Percentiles rank a stretch among this genome's conserved stretches.
These are phyloP conservation scores for Cinclus cinclus DNA, from an alignment of 2,113 vertebrate species.

Conservation along the genomic window DNA sequence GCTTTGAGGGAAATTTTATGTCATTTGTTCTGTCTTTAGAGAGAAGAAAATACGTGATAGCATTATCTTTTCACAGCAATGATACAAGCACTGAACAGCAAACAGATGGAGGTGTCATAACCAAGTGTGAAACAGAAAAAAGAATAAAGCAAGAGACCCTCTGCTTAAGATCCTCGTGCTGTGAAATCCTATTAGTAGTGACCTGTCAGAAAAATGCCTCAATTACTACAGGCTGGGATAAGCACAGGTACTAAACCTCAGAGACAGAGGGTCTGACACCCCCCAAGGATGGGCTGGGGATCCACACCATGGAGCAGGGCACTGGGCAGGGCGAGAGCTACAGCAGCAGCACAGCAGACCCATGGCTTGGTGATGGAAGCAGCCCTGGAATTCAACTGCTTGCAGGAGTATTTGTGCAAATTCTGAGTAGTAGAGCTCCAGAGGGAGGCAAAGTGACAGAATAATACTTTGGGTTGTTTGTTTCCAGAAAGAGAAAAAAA, in stretches of 20 bases:
- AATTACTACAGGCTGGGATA: background rate
- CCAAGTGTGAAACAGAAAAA: constrained; percentile 2
- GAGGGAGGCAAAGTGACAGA: background rate
- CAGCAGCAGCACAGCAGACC: background rate
- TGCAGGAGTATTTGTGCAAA: background rate
- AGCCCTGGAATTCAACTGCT: background rate
- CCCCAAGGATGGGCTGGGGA: background rate
- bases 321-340: background rate
- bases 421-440: background rate
- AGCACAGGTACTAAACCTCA: background rate
- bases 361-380: fast-evolving
- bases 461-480: background rate
- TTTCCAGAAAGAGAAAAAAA: background rate
- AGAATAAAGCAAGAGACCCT: background rate
- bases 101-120: constrained; percentile 37
- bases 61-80: background rate
- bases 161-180: background rate
- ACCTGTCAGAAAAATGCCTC: background rate
- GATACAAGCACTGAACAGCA: background rate
- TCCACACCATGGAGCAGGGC: background rate
- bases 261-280: background rate
- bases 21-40: background rate
- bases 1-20: background rate
- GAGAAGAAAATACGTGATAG: background rate
- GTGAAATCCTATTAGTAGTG: background rate